Conservation (phyloP, 1,140 invertebrate species). For the Drosophila quadrilineata region DNA sequence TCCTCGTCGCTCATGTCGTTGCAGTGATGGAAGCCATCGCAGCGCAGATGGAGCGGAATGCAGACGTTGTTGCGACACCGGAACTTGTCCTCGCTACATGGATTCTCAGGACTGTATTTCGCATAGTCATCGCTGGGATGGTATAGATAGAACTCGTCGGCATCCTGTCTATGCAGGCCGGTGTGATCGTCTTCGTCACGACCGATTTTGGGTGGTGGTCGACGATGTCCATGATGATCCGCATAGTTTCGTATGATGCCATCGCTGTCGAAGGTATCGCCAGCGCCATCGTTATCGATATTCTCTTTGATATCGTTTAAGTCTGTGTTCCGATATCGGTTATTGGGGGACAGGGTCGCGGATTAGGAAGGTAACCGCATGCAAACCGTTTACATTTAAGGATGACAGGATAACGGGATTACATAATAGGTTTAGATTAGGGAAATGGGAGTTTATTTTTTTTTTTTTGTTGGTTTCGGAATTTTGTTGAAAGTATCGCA, state of each 20-base stretch:
- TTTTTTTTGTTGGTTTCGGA: not conserved
- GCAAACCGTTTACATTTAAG: slow-evolving; percentile 32
- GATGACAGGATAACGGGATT: not conserved
- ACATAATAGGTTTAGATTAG: not conserved
- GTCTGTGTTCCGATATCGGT: slow-evolving; percentile 19
- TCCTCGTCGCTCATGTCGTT: slow-evolving; percentile 88
- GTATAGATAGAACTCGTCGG: slow-evolving; percentile 45
- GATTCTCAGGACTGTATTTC: slow-evolving; percentile 46
- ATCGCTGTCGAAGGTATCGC: slow-evolving; percentile 46
- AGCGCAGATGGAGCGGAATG: slow-evolving; percentile 85
- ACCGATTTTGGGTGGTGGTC: slow-evolving; percentile 7
- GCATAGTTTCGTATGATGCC: slow-evolving; percentile 59
- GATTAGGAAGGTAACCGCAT: slow-evolving; percentile 39
- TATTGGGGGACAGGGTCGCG: not conserved
- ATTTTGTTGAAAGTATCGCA: slow-evolving; percentile 31
- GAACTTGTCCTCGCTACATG: slow-evolving; percentile 80
- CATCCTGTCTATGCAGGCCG: slow-evolving; percentile 42
- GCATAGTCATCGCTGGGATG: slow-evolving; percentile 37
- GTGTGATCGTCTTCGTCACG: slow-evolving; percentile 10
- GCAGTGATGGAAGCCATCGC: slow-evolving; percentile 89
- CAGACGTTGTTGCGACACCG: slow-evolving; percentile 84
- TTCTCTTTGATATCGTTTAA: slow-evolving; percentile 19
- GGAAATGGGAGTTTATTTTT: not conserved
- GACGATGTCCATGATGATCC: slow-evolving; percentile 6
- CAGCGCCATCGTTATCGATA: not conserved